phyloP scores from a whole-genome alignment of 2,888 invertebrate genomes.

The Pterostichus madidus region DNA sequence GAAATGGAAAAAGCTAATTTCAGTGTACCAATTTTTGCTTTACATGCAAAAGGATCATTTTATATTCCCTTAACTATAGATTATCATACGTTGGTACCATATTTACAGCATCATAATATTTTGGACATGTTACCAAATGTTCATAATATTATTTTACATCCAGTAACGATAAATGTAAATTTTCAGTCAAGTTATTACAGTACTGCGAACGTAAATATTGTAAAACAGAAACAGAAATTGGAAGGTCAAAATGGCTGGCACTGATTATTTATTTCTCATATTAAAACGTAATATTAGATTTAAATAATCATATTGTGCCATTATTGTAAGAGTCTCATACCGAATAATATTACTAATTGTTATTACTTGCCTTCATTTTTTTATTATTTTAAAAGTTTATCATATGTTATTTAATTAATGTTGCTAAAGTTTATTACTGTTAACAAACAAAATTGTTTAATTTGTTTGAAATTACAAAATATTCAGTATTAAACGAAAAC shows the following conservation, averaged over 20 bases:
- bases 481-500: slow-evolving; percentile 49
- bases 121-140: slow-evolving; percentile 80
- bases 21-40: slow-evolving; percentile 92
- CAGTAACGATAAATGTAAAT: slow-evolving; percentile 94
- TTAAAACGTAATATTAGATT: slow-evolving; percentile 12
- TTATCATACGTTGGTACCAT: slow-evolving; percentile 85
- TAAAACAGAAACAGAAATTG: slow-evolving; percentile 54
- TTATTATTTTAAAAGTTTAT: slow-evolving; percentile 38
- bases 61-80: slow-evolving; percentile 93
- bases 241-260: slow-evolving; percentile 66
- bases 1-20: slow-evolving; percentile 73
- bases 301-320: slow-evolving; percentile 35
- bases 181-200: slow-evolving; percentile 77
- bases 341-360: slow-evolving; percentile 24
- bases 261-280: slow-evolving; percentile 4
- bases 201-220: background rate
- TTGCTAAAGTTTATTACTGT: slow-evolving; percentile 42
- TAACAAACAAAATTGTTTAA: slow-evolving; percentile 40
- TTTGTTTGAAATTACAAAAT: slow-evolving; percentile 39
- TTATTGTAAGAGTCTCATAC: slow-evolving; percentile 40
- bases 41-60: slow-evolving; percentile 92
- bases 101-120: slow-evolving; percentile 82
- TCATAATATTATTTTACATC: slow-evolving; percentile 85
- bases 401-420: slow-evolving; percentile 24
- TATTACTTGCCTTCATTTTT: slow-evolving; percentile 41